Evolutionary conservation across 2,113 vertebrate genomes (phyloP).

Genomic region (Macrotis lagotis): DNA sequence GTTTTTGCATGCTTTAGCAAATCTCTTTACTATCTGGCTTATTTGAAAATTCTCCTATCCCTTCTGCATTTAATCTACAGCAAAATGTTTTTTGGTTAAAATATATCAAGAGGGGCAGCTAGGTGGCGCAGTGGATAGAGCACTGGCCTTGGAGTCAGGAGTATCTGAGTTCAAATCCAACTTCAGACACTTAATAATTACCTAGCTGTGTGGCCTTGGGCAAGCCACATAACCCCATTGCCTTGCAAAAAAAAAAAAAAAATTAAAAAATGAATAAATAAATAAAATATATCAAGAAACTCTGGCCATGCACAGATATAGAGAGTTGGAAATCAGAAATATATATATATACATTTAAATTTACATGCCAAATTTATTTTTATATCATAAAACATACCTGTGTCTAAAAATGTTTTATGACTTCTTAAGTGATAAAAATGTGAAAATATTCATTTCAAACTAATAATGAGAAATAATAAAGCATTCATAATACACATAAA

Average conservation of each 20-base stretch:
- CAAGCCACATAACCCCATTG: no score
- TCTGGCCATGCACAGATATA: neutral
- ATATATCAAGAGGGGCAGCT: neutral
- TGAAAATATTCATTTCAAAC: constrained; percentile 34
- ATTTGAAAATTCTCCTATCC: neutral
- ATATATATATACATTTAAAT: constrained; percentile 14
- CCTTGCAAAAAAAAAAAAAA: no score
- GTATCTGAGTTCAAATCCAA: no score
- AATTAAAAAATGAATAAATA: no score
- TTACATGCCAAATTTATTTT: constrained; percentile 51
- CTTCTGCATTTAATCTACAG: neutral
- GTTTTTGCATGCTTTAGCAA: neutral
- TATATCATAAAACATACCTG: neutral
- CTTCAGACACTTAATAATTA: no score
- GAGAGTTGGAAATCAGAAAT: neutral
- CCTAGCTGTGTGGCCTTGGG: no score
- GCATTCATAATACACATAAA: constrained; percentile 32
- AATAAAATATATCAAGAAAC: neutral
- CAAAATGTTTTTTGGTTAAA: neutral
- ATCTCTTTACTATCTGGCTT: neutral
- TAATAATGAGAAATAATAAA: constrained; percentile 40
- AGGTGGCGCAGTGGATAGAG: no score
- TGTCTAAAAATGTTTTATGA: constrained; percentile 40
- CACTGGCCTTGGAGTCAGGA: no score
- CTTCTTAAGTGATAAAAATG: neutral